Base-by-base conservation (phyloP, 35 echinoderm and acorn worm species). In the Lytechinus pictus region DNA sequence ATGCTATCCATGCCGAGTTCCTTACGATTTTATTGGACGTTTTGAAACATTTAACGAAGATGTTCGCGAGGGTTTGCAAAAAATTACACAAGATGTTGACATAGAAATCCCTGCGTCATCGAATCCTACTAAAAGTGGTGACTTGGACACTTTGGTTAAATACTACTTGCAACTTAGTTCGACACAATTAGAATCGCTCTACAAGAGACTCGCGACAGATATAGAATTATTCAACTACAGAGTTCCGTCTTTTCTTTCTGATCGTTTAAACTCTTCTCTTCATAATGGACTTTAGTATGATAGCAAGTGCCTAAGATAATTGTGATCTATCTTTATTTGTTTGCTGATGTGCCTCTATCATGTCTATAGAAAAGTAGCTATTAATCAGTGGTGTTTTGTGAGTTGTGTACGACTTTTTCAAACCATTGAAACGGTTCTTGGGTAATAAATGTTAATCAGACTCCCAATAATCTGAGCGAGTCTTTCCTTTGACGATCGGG, bases 11-110 rank as follows among this genome's bases (percentile, higher is more conserved):
- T 98, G 97, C 94, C 16, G 55, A 9, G 51, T 98, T 27, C 61
- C 95, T 11, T 98, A 98, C 79, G 94, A 98, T 96, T 96, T 91
- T 21, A 95, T 98, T 56, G 97, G 96, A 14, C 94, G 55, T 52
- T 94, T 98, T 94, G 96, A 98, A 95, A 98, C 94, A 12, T 94
- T 98, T 12, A n/a, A 98, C 3, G 52, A 57, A n/a, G 97, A 98
- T 56, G 24, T 54, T 55, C 91, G 95, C 27, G 87, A 94, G 54
- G 66, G 94, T 10, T 55, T 98, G 27, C 92, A 92, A 28, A 9
- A 54, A 19, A 28, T 97, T 3, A 55, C 91, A 6, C 11, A 54
- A 71, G 86, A 61, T 56, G 66, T 89, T 54, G 10, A 55, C 11
- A 11, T 94, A 9, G 28, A 54, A 52, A 92, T 95, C 3, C 71